Conservation (phyloP, 2,113 vertebrate species). For the Suricata suricatta region DNA sequence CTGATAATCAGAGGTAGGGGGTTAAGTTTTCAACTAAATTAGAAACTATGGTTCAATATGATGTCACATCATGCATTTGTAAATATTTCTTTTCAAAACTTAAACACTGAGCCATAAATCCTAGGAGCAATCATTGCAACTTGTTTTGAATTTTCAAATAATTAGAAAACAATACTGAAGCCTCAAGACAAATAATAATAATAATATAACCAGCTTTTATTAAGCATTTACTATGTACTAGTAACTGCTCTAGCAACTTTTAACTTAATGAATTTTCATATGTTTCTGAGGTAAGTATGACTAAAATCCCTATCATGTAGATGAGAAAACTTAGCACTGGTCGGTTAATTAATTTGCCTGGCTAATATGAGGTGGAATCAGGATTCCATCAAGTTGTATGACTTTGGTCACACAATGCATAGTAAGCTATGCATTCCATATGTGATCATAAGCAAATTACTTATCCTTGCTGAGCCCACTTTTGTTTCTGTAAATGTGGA, state of each 20-base stretch:
- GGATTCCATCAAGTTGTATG: not conserved
- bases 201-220: not conserved
- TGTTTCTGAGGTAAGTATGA: not conserved
- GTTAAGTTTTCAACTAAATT: conserved; percentile 32
- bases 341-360: not conserved
- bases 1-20: not conserved
- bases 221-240: not conserved
- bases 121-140: not conserved
- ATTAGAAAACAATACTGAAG: not conserved
- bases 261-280: not conserved
- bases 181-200: not conserved
- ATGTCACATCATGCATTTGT: not conserved
- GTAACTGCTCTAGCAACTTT: not conserved
- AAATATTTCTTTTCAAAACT: conserved; percentile 6
- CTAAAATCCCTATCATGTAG: not conserved
- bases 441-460: not conserved
- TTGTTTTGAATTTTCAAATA: not conserved
- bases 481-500: not conserved
- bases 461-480: not conserved
- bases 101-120: not conserved
- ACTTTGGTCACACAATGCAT: not conserved
- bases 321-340: not conserved
- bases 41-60: not conserved
- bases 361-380: not conserved
- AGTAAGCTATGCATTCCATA: not conserved